phyloP scores from a whole-genome alignment of 2,113 vertebrate genomes.

The Sitta europaea region DNA sequence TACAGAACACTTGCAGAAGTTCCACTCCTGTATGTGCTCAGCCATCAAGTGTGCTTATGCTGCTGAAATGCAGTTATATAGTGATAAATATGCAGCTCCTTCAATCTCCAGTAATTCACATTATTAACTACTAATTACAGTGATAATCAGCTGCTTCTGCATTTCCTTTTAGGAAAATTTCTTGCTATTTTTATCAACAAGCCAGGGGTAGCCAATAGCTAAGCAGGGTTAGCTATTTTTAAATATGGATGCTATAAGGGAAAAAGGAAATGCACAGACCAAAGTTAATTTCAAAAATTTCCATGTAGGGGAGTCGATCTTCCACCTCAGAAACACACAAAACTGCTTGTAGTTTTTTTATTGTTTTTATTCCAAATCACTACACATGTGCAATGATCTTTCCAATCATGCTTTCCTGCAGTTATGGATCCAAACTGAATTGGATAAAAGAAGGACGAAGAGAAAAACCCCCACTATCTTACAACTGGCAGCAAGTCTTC shows the following conservation, averaged over 20 bases:
- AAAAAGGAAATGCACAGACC: not conserved
- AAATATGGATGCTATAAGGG: not conserved
- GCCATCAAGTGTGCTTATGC: not conserved
- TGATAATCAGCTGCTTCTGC: not conserved
- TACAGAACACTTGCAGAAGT: not conserved
- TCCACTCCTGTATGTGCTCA: not conserved
- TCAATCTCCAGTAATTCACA: not conserved
- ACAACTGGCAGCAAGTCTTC: not conserved
- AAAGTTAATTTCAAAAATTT: not conserved
- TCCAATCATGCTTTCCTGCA: not conserved
- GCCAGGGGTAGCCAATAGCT: not conserved
- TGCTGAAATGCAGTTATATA: not conserved
- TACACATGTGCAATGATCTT: not conserved
- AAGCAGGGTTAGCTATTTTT: slow-evolving; percentile 4
- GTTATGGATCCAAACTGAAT: not conserved
- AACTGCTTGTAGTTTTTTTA: not conserved
- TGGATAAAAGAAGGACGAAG: not conserved
- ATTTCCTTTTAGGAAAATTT: not conserved
- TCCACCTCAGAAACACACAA: not conserved
- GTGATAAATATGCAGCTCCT: not conserved
- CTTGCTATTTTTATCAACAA: not conserved
- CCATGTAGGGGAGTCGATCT: not conserved
- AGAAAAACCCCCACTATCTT: not conserved
- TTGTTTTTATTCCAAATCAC: not conserved
- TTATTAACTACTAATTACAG: not conserved